phyloP scores from a whole-genome alignment of 2,113 vertebrate genomes.

The Chlorodrepanis virens region DNA sequence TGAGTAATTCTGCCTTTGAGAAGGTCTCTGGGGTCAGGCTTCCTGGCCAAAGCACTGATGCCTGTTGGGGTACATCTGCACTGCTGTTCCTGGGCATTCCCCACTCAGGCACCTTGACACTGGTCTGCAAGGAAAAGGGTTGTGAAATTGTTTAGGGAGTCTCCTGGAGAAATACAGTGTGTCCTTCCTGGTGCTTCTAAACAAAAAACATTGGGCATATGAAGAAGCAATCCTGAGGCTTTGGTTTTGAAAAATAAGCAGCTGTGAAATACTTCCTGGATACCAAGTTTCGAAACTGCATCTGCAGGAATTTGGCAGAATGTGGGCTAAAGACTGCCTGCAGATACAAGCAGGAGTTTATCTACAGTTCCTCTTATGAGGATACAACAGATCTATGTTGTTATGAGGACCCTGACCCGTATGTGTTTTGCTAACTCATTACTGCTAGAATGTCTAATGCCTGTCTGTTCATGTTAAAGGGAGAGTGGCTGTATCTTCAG shows the following conservation, averaged over 20 bases:
- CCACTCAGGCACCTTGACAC: background rate
- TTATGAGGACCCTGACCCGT: background rate
- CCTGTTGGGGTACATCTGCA: background rate
- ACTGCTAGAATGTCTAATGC: background rate
- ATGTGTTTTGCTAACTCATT: background rate
- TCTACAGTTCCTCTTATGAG: background rate
- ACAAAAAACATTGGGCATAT: background rate
- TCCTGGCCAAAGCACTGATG: background rate
- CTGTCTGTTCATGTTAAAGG: background rate
- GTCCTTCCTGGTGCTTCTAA: background rate
- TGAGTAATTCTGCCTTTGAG: background rate
- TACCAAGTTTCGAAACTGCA: background rate
- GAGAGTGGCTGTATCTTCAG: background rate
- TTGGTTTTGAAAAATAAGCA: background rate
- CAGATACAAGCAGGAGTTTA: background rate
- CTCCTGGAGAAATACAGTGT: background rate
- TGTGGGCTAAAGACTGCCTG: background rate
- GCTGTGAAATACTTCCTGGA: background rate
- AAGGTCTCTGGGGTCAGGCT: background rate
- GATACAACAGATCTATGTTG: background rate
- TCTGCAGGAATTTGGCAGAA: background rate
- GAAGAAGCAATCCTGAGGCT: background rate
- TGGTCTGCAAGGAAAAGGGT: background rate
- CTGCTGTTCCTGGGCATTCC: background rate
- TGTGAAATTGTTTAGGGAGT: constrained; percentile 10